Evolutionary conservation across 2,888 invertebrate species (phyloP).

Genomic region (Chaitophorus viminalis): DNA sequence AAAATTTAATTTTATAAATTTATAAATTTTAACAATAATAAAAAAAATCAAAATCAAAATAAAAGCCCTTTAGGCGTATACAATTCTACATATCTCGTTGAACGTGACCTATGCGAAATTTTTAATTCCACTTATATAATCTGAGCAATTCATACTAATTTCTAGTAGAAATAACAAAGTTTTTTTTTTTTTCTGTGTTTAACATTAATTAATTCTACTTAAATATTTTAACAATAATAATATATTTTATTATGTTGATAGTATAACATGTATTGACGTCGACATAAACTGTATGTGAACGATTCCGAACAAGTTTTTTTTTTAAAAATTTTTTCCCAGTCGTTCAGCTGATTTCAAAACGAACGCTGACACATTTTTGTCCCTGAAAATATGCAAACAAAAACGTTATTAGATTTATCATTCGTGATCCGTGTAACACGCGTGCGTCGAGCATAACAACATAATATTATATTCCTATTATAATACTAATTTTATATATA

Average conservation of each 20-base stretch:
- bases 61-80: constrained; percentile 52
- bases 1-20: constrained; percentile 55
- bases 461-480: no score
- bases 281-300: constrained; percentile 13
- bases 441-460: no score
- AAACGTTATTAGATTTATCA: not conserved
- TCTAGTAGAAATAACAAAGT: constrained; percentile 58
- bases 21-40: constrained; percentile 56
- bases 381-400: constrained; percentile 22
- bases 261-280: constrained; percentile 12
- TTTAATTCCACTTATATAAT: constrained; percentile 47
- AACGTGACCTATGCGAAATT: constrained; percentile 47
- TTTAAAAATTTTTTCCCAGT: constrained; percentile 28
- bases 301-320: constrained; percentile 8
- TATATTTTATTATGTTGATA: constrained; percentile 16
- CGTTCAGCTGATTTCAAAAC: constrained; percentile 39
- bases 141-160: constrained; percentile 61
- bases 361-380: constrained; percentile 55
- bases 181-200: constrained; percentile 42
- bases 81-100: constrained; percentile 49
- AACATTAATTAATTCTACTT: constrained; percentile 56
- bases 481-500: no score
- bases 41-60: constrained; percentile 48
- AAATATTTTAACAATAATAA: constrained; percentile 52
- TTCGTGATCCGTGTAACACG: not conserved